phyloP scores from a whole-genome alignment of 1,140 invertebrate species.

The Harlomillsia oculata region DNA sequence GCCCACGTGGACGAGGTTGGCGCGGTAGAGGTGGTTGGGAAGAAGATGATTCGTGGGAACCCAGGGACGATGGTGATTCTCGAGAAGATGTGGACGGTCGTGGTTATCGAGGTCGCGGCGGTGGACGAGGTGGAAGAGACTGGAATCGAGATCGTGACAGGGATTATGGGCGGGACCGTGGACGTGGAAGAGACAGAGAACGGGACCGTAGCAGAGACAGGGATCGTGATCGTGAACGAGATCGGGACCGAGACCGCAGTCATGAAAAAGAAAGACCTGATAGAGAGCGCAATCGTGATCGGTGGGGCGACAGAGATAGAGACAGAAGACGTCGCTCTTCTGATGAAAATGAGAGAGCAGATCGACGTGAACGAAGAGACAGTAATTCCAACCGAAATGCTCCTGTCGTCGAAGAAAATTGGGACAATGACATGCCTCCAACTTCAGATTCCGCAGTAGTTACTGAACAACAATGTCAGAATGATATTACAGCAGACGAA shows the following conservation, averaged over 20 bases:
- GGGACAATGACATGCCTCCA: too few relatives aligned
- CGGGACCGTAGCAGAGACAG: background rate
- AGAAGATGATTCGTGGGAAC: conserved; percentile 12
- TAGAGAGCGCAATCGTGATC: conserved; percentile 5
- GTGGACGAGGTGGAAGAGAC: conserved; percentile 27
- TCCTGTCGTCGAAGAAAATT: conserved; percentile 11
- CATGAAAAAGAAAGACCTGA: background rate
- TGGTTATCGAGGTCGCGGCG: conserved; percentile 20
- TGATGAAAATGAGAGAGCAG: conserved; percentile 1
- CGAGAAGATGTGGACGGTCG: conserved; percentile 16
- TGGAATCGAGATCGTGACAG: conserved; percentile 5
- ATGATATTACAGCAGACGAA: too few relatives aligned
- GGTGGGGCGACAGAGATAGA: conserved; percentile 18
- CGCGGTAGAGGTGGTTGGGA: conserved; percentile 25
- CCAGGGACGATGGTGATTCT: conserved; percentile 16
- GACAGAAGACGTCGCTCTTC: conserved; percentile 5
- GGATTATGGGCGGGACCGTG: conserved; percentile 20
- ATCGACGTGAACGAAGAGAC: conserved; percentile 1
- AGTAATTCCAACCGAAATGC: background rate
- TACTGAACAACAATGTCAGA: too few relatives aligned
- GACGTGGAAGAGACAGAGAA: conserved; percentile 23
- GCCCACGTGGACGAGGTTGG: conserved; percentile 20
- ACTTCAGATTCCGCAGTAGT: too few relatives aligned
- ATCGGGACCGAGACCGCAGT: background rate
- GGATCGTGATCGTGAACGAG: background rate